These are phyloP conservation scores for Sebastes taczanowskii DNA, from an alignment of 2,797 vertebrate species.

Conservation along the genomic window DNA sequence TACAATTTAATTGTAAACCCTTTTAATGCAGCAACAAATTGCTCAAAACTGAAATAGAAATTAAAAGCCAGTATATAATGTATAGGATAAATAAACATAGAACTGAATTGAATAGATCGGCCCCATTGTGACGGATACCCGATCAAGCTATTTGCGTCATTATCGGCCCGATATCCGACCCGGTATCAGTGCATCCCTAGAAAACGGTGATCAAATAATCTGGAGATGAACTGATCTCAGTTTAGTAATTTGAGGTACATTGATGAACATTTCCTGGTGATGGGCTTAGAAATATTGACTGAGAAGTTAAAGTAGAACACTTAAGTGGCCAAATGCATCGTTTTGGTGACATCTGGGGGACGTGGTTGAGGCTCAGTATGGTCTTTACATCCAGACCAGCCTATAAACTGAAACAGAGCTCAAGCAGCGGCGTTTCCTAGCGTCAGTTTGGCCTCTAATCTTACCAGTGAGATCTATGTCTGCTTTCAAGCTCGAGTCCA, in stretches of 20 bases:
- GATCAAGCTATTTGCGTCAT: no score
- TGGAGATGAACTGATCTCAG: background rate
- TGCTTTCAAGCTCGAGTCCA: constrained; percentile 76
- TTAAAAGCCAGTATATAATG: no score
- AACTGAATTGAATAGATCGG: no score
- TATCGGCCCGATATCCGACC: no score
- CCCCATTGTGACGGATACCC: no score
- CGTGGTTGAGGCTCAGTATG: background rate
- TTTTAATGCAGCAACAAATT: no score
- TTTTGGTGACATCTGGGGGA: background rate
- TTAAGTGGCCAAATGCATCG: background rate
- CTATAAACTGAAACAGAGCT: background rate
- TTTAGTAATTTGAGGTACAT: background rate
- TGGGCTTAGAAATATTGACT: background rate
- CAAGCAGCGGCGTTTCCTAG: background rate
- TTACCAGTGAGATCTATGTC: constrained; percentile 85
- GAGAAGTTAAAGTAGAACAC: background rate
- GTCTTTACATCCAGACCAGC: background rate
- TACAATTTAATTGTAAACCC: no score
- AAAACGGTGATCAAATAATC: background rate
- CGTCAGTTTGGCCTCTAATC: background rate
- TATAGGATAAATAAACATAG: no score
- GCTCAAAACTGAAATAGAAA: no score
- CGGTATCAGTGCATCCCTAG: no score
- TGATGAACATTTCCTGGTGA: background rate